These are phyloP conservation scores for Drosophila bocki DNA, from an alignment of 1,140 invertebrate species.

Conservation along the genomic window DNA sequence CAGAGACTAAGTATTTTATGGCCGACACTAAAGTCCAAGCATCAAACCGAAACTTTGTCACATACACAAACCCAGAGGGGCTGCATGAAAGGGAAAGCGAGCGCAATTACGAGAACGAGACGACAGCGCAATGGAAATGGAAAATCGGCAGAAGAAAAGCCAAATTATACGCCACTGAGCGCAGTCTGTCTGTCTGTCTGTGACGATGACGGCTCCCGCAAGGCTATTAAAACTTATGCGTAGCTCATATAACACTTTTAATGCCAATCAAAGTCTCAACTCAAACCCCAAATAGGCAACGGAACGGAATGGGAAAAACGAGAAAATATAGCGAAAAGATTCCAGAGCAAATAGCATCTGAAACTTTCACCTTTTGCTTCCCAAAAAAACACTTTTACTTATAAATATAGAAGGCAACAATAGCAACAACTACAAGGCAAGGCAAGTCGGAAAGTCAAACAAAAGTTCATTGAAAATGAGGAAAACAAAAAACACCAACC, in stretches of 20 bases:
- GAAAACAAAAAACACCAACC: constrained; percentile 16
- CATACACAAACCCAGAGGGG: constrained; percentile 30
- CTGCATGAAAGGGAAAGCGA: constrained; percentile 7
- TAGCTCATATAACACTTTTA: constrained; percentile 76
- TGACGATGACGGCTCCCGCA: constrained; percentile 24
- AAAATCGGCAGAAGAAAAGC: constrained; percentile 38
- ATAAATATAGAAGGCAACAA: constrained; percentile 30
- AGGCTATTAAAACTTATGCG: constrained; percentile 76
- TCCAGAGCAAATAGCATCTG: constrained; percentile 35
- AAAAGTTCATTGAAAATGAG: constrained; percentile 68
- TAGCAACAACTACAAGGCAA: constrained; percentile 29
- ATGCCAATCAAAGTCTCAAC: constrained; percentile 72
- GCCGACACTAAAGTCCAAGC: constrained; percentile 64
- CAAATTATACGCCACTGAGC: constrained; percentile 27
- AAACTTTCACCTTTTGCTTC: constrained; percentile 61
- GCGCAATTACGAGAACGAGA: constrained; percentile 67
- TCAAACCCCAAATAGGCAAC: constrained; percentile 40
- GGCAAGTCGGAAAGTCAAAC: constrained; percentile 70
- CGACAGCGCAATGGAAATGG: constrained; percentile 46
- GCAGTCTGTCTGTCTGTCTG: constrained; percentile 1
- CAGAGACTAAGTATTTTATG: constrained; percentile 72
- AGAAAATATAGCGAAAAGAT: constrained; percentile 14
- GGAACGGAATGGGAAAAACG: background rate
- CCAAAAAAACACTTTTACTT: constrained; percentile 19
- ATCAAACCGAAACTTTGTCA: constrained; percentile 74